These are phyloP conservation scores for Drosophila nigrodunni DNA, from an alignment of 1,140 invertebrate species.

Conservation along the genomic window DNA sequence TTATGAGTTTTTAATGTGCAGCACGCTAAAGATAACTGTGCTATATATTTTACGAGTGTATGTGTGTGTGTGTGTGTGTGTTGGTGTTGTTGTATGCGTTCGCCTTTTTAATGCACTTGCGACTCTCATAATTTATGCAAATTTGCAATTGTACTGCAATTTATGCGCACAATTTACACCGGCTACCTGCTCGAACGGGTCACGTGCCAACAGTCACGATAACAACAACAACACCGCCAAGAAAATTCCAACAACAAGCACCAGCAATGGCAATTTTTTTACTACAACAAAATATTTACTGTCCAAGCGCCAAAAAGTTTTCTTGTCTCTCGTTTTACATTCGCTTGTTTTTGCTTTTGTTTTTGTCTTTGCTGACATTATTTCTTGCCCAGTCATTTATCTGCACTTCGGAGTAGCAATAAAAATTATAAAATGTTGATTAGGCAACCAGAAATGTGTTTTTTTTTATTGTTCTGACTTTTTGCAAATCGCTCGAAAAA, in stretches of 20 bases:
- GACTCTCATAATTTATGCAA: conserved; percentile 65
- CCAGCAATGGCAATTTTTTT: conserved; percentile 9
- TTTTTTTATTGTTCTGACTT: no score
- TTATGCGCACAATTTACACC: conserved; percentile 59
- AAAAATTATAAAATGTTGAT: conserved; percentile 51
- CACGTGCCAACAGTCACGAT: conserved; percentile 41
- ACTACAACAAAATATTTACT: conserved; percentile 24
- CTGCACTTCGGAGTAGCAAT: conserved; percentile 44
- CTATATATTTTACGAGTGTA: conserved; percentile 3
- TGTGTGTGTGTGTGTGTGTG: conserved; percentile 12
- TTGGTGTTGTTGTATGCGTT: conserved; percentile 26
- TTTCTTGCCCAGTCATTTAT: conserved; percentile 33
- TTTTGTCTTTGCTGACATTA: conserved; percentile 14
- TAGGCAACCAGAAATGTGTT: conserved; percentile 27
- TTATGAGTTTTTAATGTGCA: conserved; percentile 26
- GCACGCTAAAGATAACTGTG: conserved; percentile 21
- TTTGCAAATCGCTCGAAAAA: conserved; percentile 22
- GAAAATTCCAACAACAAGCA: not conserved
- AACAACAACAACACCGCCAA: conserved; percentile 1
- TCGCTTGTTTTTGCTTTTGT: conserved; percentile 16
- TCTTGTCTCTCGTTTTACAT: conserved; percentile 27
- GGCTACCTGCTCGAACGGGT: conserved; percentile 36
- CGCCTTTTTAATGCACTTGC: conserved; percentile 46
- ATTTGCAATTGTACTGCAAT: conserved; percentile 62
- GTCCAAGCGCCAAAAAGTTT: conserved; percentile 40